A percentile compares a stretch with the other conserved stretches of the same genome.
phyloP scores from a whole-genome alignment of 1,140 invertebrate genomes.

The Stegodyphus dumicola region DNA sequence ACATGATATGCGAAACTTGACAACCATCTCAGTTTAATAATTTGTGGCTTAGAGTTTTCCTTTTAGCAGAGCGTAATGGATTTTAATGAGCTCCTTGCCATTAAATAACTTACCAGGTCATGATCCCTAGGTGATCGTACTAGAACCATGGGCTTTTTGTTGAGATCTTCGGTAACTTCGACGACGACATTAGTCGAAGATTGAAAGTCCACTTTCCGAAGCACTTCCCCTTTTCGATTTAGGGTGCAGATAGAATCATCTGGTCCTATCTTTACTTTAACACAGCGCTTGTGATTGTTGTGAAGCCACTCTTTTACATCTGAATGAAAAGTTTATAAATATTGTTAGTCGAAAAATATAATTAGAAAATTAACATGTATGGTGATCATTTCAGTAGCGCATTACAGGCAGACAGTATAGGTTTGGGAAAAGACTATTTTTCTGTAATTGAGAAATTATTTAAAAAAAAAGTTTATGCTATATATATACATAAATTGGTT shows the following conservation, averaged over 20 bases:
- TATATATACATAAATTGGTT: too few relatives aligned
- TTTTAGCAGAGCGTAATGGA: too few relatives aligned
- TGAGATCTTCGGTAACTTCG: conserved; percentile 77
- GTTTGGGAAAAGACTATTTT: too few relatives aligned
- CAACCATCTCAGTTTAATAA: too few relatives aligned
- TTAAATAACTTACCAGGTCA: conserved; percentile 76
- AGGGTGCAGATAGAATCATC: conserved; percentile 82
- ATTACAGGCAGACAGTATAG: too few relatives aligned
- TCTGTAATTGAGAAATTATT: too few relatives aligned
- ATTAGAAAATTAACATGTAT: too few relatives aligned
- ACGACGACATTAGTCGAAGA: conserved; percentile 81
- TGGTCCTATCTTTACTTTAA: conserved; percentile 82
- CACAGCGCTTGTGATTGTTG: conserved; percentile 88
- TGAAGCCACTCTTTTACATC: conserved; percentile 94
- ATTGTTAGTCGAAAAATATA: neutral
- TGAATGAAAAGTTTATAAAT: conserved; percentile 6
- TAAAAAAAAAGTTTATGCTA: too few relatives aligned
- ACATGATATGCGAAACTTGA: too few relatives aligned
- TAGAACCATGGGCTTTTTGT: conserved; percentile 82
- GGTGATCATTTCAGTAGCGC: too few relatives aligned
- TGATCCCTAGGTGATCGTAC: conserved; percentile 91
- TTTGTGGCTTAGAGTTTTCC: too few relatives aligned
- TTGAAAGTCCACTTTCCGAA: conserved; percentile 73
- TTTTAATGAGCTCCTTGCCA: too few relatives aligned
- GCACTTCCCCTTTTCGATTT: conserved; percentile 71